phyloP scores from a whole-genome alignment of 2,113 vertebrate species.

The Corydoras maculifer region DNA sequence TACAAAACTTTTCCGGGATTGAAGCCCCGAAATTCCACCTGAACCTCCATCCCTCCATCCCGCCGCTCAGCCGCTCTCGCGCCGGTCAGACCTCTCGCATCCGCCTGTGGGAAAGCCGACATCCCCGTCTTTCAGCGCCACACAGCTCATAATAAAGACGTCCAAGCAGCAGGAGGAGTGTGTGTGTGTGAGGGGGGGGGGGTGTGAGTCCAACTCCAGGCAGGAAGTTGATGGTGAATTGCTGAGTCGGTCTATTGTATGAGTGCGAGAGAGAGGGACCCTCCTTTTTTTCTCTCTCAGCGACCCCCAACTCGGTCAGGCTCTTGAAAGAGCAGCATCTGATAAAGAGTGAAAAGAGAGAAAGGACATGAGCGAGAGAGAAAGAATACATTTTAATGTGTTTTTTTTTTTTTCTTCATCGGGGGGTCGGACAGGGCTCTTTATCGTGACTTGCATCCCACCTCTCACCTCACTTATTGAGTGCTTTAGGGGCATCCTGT shows the following conservation, averaged over 20 bases:
- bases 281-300: constrained; percentile 32
- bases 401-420: constrained; percentile 45
- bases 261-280: constrained; percentile 16
- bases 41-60: neutral
- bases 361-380: constrained; percentile 36
- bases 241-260: constrained; percentile 52
- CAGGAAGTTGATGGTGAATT: constrained; percentile 56
- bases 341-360: constrained; percentile 42
- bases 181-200: constrained; percentile 1
- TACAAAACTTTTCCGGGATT: neutral
- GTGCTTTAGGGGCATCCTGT: constrained; percentile 71
- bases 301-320: constrained; percentile 32
- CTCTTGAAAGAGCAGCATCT: constrained; percentile 52
- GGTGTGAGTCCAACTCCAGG: constrained; percentile 37
- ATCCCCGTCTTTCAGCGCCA: constrained; percentile 26
- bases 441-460: constrained; percentile 65
- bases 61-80: constrained; percentile 20
- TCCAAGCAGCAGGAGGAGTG: constrained; percentile 30
- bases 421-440: constrained; percentile 44
- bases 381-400: constrained; percentile 55
- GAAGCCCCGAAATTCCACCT: neutral
- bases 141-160: constrained; percentile 46
- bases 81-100: constrained; percentile 32
- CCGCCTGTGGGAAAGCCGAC: constrained; percentile 48
- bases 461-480: constrained; percentile 70